Conservation (phyloP, 2,113 vertebrate species). For the Ardeotis arabs region DNA sequence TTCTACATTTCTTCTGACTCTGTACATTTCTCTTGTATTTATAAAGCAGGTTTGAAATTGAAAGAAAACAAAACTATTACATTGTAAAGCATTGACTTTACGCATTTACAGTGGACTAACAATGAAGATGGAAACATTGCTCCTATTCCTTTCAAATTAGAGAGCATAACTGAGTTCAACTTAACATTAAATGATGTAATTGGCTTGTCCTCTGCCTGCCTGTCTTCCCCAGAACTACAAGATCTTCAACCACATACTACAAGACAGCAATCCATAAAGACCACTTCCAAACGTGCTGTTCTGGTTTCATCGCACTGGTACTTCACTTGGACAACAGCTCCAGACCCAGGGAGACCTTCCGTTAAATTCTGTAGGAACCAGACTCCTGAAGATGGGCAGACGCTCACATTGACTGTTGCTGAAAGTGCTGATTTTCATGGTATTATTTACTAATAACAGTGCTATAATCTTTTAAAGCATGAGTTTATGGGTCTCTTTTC, state of each 20-base stretch:
- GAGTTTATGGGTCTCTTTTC: neutral
- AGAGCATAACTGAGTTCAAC: neutral
- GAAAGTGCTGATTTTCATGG: neutral
- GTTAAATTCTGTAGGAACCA: neutral
- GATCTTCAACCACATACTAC: neutral
- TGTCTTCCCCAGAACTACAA: neutral
- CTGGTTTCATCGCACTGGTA: neutral
- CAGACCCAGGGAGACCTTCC: neutral
- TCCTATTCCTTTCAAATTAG: neutral
- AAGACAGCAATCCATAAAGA: neutral
- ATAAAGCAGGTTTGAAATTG: neutral
- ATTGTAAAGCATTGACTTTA: neutral
- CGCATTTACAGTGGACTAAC: neutral
- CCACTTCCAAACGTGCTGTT: neutral
- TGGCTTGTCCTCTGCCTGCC: neutral
- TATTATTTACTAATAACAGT: neutral
- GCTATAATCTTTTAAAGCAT: neutral
- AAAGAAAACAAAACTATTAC: neutral
- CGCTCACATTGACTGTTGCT: neutral
- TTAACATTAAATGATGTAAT: neutral
- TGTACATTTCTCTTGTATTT: neutral
- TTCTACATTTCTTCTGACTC: neutral
- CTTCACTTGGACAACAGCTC: neutral
- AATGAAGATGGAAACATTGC: neutral
- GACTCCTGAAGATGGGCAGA: neutral